These are phyloP conservation scores for Neria commutata DNA, from an alignment of 2,888 invertebrate genomes.

Conservation along the genomic window DNA sequence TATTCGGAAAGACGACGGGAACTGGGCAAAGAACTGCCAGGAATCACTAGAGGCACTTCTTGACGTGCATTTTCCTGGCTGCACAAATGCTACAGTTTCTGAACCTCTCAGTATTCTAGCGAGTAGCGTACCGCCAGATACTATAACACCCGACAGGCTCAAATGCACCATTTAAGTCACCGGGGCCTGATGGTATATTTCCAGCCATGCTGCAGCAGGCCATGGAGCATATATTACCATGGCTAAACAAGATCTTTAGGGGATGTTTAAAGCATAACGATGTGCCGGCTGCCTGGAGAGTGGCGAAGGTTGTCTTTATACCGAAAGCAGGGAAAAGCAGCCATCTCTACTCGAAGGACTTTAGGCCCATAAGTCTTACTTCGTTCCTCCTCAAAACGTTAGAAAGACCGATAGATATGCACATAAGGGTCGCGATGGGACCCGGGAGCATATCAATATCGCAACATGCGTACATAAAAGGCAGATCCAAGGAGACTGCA, in stretches of 20 bases:
- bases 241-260: background rate
- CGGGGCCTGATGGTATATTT: background rate
- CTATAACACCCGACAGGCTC: background rate
- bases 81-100: background rate
- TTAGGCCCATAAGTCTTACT: background rate
- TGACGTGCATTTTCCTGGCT: background rate
- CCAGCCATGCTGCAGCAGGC: background rate
- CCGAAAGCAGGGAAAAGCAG: background rate
- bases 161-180: background rate
- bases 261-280: background rate
- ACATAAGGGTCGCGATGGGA: too few species aligned
- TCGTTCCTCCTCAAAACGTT: background rate
- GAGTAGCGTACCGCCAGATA: background rate
- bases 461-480: background rate
- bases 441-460: too few species aligned
- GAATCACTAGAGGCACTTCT: background rate
- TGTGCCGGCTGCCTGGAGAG: background rate
- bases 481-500: too few species aligned
- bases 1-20: background rate
- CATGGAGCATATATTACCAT: background rate
- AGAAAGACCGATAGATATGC: background rate
- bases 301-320: background rate
- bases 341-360: background rate
- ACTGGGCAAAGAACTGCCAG: background rate
- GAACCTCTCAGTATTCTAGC: background rate